A percentile compares a stretch with the other conserved stretches of the same genome.
phyloP scores from a whole-genome alignment of 1,140 invertebrate species.

The Oncopeltus fasciatus region DNA sequence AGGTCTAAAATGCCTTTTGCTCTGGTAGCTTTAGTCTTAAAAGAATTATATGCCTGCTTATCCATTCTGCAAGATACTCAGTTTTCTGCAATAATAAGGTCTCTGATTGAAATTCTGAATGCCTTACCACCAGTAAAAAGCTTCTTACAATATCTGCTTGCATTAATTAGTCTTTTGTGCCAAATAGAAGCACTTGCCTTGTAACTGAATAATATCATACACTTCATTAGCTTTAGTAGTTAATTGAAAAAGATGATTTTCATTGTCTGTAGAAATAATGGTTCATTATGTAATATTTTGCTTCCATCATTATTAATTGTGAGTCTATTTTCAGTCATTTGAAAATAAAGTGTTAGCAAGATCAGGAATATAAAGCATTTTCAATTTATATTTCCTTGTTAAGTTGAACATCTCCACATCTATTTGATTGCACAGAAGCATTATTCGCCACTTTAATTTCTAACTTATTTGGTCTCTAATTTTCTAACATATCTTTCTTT shows the following conservation, averaged over 20 bases:
- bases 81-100: not conserved
- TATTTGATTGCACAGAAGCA: not conserved
- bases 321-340: not conserved
- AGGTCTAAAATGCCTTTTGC: constrained; percentile 10
- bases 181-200: not conserved
- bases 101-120: not conserved
- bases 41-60: not conserved
- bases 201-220: not conserved
- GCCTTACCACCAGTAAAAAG: not conserved
- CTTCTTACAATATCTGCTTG: not conserved
- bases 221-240: not conserved
- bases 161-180: not conserved
- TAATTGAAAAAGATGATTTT: not conserved
- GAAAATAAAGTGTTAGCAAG: not conserved
- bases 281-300: not conserved
- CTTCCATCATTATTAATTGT: not conserved
- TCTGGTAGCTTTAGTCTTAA: not conserved
- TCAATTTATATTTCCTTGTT: not conserved
- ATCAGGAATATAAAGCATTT: not conserved
- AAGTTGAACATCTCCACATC: not conserved
- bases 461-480: not conserved
- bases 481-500: not conserved
- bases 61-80: not conserved
- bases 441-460: not conserved
- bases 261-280: not conserved